Evolutionary conservation across 2,113 vertebrate genomes (phyloP).

Genomic region (Apistogramma diplotaenia): DNA sequence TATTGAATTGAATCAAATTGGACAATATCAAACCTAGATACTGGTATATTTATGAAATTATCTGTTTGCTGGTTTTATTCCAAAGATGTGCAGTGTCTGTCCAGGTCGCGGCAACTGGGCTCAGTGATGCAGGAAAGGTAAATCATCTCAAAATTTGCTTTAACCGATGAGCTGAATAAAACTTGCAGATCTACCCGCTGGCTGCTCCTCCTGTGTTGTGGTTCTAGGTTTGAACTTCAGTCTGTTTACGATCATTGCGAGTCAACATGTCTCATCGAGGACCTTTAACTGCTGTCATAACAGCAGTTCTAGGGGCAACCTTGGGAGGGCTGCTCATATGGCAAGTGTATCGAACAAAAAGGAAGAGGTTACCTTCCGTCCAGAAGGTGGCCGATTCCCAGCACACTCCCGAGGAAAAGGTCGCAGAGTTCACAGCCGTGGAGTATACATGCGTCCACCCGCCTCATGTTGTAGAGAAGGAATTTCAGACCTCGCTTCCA

Average conservation of each 20-base stretch:
- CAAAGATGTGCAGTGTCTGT: slow-evolving; percentile 29
- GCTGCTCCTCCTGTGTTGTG: neutral
- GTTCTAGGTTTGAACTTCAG: slow-evolving; percentile 18
- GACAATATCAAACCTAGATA: neutral
- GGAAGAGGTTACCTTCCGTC: slow-evolving; percentile 59
- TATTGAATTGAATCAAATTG: too few species aligned
- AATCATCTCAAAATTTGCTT: neutral
- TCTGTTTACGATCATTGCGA: neutral
- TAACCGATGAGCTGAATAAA: neutral
- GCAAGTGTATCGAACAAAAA: slow-evolving; percentile 70
- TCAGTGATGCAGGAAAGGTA: slow-evolving; percentile 42
- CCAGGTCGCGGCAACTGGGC: neutral
- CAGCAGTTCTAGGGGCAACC: slow-evolving; percentile 81
- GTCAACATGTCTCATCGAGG: slow-evolving; percentile 83
- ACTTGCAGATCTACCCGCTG: neutral
- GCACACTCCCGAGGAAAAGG: slow-evolving; percentile 13
- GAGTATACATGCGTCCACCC: neutral
- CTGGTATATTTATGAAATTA: neutral
- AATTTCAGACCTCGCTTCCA: slow-evolving; percentile 2
- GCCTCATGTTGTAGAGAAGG: neutral
- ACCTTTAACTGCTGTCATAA: slow-evolving; percentile 79
- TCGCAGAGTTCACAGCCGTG: neutral
- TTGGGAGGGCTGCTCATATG: slow-evolving; percentile 87
- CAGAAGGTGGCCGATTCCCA: slow-evolving; percentile 27
- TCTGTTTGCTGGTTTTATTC: neutral